These are phyloP conservation scores for Polyommatus iphigenia DNA, from an alignment of 2,888 invertebrate genomes.

Conservation along the genomic window DNA sequence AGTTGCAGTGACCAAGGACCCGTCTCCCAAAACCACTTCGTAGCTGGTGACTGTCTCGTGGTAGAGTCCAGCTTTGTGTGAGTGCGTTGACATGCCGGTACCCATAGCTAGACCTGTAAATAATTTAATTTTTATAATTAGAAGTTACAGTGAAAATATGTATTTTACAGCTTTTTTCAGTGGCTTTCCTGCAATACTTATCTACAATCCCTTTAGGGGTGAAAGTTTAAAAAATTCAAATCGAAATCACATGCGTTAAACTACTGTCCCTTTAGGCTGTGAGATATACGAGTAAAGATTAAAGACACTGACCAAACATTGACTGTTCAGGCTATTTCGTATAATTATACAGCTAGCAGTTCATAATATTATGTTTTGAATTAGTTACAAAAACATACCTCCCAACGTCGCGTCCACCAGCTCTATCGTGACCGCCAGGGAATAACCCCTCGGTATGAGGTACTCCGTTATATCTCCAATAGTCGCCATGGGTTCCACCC, in stretches of 20 bases:
- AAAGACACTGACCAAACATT: no score
- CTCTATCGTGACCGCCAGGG: constrained; percentile 84
- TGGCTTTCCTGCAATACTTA: no score
- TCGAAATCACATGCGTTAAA: no score
- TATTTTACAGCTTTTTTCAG: no score
- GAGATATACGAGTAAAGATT: no score
- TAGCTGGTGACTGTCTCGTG: constrained; percentile 84
- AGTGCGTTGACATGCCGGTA: constrained; percentile 87
- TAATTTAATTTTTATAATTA: not conserved
- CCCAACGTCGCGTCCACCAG: constrained; percentile 85
- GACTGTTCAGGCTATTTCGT: no score
- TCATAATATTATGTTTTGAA: no score
- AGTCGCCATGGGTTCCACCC: constrained; percentile 85
- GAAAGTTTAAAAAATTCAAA: no score
- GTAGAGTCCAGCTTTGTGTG: constrained; percentile 85
- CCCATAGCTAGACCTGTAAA: constrained; percentile 82
- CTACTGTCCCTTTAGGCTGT: no score
- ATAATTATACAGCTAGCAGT: no score
- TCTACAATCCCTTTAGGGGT: no score
- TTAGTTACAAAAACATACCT: constrained; percentile 52
- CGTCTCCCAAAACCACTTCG: constrained; percentile 83
- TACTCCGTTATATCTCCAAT: constrained; percentile 83
- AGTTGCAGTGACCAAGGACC: constrained; percentile 79
- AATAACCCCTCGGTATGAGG: constrained; percentile 83
- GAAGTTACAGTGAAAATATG: no score